Evolutionary conservation across 2,113 vertebrate species (phyloP).

Genomic region (Chunga burmeisteri): DNA sequence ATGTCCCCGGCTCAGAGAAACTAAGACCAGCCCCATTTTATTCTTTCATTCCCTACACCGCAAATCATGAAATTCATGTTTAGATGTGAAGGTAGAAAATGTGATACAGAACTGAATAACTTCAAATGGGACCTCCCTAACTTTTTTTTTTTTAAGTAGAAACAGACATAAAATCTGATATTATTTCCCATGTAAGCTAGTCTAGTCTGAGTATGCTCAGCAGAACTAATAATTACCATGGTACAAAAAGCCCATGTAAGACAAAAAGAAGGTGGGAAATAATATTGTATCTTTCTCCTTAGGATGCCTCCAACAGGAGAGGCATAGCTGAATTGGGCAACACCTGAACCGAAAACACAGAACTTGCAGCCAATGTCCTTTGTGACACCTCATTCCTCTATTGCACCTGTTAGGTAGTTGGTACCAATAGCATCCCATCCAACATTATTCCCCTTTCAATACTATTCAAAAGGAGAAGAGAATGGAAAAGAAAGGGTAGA

Average conservation of each 20-base stretch:
- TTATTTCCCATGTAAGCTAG: not conserved
- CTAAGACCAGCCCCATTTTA: not conserved
- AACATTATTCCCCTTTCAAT: not conserved
- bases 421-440: not conserved
- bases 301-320: not conserved
- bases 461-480: not conserved
- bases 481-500: not conserved
- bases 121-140: not conserved
- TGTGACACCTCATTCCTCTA: not conserved
- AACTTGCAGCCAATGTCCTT: not conserved
- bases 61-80: not conserved
- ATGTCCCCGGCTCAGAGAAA: not conserved
- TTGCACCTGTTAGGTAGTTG: not conserved
- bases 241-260: not conserved
- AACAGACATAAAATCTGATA: not conserved
- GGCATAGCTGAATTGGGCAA: not conserved
- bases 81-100: not conserved
- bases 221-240: not conserved
- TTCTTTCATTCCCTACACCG: not conserved
- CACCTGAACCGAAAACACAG: not conserved
- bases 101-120: not conserved
- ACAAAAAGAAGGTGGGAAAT: not conserved
- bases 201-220: not conserved
- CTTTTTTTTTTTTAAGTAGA: not conserved
- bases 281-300: not conserved